Conservation (phyloP, 2,113 vertebrate genomes). For the Eidolon helvum region DNA sequence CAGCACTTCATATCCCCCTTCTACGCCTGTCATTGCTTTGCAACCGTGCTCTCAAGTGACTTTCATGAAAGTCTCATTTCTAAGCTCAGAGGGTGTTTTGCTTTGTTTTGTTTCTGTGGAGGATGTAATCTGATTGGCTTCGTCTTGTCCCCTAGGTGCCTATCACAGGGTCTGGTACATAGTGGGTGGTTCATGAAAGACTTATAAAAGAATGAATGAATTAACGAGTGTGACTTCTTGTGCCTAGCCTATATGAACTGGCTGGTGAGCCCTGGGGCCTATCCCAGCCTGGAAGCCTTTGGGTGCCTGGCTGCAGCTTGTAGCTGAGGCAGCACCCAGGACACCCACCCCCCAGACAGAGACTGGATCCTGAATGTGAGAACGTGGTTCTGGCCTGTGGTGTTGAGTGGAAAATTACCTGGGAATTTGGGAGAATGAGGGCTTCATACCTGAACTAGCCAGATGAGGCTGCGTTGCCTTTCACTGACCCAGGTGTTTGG, state of each 20-base stretch:
- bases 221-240: background rate
- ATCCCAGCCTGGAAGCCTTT: background rate
- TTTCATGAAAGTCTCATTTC: background rate
- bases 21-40: background rate
- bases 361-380: background rate
- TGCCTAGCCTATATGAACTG: rapidly evolving
- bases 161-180: background rate
- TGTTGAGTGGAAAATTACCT: slow-evolving; percentile 33
- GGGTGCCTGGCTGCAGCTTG: background rate
- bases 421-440: background rate
- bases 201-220: background rate
- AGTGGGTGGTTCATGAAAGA: background rate
- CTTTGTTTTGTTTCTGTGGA: background rate
- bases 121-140: background rate
- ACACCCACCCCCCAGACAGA: background rate
- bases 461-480: background rate
- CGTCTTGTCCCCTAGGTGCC: background rate
- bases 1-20: background rate
- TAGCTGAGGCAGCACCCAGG: background rate
- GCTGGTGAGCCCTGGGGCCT: background rate
- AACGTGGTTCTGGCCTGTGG: background rate
- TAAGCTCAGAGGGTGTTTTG: background rate
- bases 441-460: background rate
- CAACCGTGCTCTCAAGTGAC: background rate
- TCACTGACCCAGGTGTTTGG: background rate